Conservation (phyloP, 2,888 invertebrate species). For the Dimorphilus gyrociliatus region DNA sequence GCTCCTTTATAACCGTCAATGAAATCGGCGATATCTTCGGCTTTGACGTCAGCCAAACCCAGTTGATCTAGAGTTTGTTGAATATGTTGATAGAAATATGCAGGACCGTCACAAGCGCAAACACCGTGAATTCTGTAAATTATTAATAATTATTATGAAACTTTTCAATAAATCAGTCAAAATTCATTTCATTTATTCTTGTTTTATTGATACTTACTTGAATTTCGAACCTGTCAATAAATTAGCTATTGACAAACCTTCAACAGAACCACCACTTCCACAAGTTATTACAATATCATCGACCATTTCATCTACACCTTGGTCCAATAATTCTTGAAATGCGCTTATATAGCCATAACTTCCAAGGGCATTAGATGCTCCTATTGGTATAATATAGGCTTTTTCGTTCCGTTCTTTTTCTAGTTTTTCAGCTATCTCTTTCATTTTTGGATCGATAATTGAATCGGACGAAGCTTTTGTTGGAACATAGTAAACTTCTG, state of each 20-base stretch:
- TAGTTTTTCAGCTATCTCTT: constrained; percentile 15
- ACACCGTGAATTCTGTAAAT: constrained; percentile 22
- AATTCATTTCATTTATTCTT: too few species aligned
- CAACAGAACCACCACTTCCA: constrained; percentile 29
- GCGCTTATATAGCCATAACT: constrained; percentile 25
- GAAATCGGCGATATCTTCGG: constrained; percentile 19
- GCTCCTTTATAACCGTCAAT: constrained; percentile 25
- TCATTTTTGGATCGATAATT: constrained; percentile 19
- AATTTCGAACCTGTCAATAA: constrained; percentile 20
- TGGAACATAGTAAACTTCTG: constrained; percentile 18
- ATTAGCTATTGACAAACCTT: constrained; percentile 26
- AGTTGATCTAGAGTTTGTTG: constrained; percentile 14
- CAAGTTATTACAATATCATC: constrained; percentile 27
- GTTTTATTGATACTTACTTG: constrained; percentile 14
- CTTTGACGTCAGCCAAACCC: constrained; percentile 13
- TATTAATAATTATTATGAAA: constrained; percentile 1
- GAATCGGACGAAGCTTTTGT: constrained; percentile 13
- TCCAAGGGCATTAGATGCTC: constrained; percentile 25
- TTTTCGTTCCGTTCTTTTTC: constrained; percentile 16
- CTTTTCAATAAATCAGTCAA: too few species aligned
- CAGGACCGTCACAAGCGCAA: constrained; percentile 17
- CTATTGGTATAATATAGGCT: constrained; percentile 22
- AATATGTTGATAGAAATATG: constrained; percentile 19
- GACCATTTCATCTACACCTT: constrained; percentile 18
- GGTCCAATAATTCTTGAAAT: constrained; percentile 20